Base-by-base conservation (phyloP, 2,888 invertebrate species). In the Dyspetes luteomarginatus region DNA sequence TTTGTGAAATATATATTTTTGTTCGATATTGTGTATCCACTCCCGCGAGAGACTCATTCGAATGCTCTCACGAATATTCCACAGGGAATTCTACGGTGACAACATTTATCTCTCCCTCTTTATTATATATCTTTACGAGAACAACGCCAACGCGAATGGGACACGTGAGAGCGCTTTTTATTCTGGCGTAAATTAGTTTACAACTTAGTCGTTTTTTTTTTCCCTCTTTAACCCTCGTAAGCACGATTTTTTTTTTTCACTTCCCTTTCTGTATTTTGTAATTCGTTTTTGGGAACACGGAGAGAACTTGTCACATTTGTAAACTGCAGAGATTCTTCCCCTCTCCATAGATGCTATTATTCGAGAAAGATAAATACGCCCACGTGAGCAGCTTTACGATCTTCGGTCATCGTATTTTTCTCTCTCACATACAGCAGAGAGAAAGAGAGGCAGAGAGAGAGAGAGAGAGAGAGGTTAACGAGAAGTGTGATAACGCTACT, bases 381-480 rank as follows among this genome's bases (percentile, higher is more conserved):
- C 64, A 75, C 82, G 77, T 55, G 73, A 58, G 72, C 84, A 77
- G 80, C 82, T 85, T 84, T 85, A 84, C 81, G 85, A 85, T 81
- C 78, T 58, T 60, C 73, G 76, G 67, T 79, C 82, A 73, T 78
- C 76, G 78, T 82, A 83, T 83, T 82, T 79, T 78, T 73, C 30
- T 67, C 72, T 60, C 36, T 58, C 56, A n/a, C 64, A 50, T 36
- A 55, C 24, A 74, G 60, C 36, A 55, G 26, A 5, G 19, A 12
- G 12, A 36, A 28, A 24, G 17, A 30, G 22, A 30, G 48, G 52
- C 69, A 28, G 55, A 67, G 67, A 77, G 67, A 60, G 72, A 65
- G 52, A 36, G 36, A 12, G 71, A 28, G 56, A 26, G n/a, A n/a
- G n/a, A n/a, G n/a, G n/a, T n/a, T n/a, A n/a, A 36, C 48, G 41